Conservation (phyloP, 2,888 invertebrate genomes). For the Belgica antarctica region DNA sequence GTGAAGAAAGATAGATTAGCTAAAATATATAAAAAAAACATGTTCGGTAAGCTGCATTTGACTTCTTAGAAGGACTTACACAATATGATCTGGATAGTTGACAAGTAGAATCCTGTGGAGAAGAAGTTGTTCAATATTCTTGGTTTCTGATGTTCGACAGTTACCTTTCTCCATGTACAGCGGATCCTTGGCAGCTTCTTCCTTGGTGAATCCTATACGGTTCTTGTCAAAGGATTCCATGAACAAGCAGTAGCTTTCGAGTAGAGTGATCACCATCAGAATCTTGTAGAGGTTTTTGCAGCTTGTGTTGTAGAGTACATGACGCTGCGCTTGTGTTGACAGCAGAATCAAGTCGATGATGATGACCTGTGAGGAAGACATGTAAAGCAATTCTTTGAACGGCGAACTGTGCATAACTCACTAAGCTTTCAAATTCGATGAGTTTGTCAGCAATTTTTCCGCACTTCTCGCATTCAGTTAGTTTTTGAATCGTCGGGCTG, state of each 20-base stretch:
- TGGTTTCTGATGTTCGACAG: too few species aligned
- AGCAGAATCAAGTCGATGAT: slow-evolving; percentile 81
- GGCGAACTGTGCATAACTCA: too few species aligned
- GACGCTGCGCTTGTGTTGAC: slow-evolving; percentile 78
- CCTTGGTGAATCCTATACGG: slow-evolving; percentile 47
- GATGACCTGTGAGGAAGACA: too few species aligned
- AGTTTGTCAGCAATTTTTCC: slow-evolving; percentile 80
- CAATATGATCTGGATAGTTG: slow-evolving; percentile 57
- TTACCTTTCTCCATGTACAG: slow-evolving; percentile 61
- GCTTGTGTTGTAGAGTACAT: slow-evolving; percentile 76
- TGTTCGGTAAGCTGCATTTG: too few species aligned
- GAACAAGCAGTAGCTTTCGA: slow-evolving; percentile 79
- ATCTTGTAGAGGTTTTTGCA: slow-evolving; percentile 81
- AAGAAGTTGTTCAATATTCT: too few species aligned
- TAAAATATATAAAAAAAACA: too few species aligned
- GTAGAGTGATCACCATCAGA: slow-evolving; percentile 69
- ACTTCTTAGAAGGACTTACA: too few species aligned
- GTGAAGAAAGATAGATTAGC: slow-evolving; percentile 45
- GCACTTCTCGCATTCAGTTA: slow-evolving; percentile 59
- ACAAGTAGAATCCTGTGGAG: slow-evolving; percentile 63
- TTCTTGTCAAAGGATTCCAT: slow-evolving; percentile 48
- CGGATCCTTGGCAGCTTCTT: slow-evolving; percentile 52
- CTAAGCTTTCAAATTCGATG: slow-evolving; percentile 74
- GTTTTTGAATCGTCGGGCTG: slow-evolving; percentile 53
- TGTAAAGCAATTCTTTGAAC: too few species aligned